A percentile compares a stretch with the other conserved stretches of the same genome.
phyloP scores from a whole-genome alignment of 2,888 invertebrate genomes.

The Orthosia cruda region DNA sequence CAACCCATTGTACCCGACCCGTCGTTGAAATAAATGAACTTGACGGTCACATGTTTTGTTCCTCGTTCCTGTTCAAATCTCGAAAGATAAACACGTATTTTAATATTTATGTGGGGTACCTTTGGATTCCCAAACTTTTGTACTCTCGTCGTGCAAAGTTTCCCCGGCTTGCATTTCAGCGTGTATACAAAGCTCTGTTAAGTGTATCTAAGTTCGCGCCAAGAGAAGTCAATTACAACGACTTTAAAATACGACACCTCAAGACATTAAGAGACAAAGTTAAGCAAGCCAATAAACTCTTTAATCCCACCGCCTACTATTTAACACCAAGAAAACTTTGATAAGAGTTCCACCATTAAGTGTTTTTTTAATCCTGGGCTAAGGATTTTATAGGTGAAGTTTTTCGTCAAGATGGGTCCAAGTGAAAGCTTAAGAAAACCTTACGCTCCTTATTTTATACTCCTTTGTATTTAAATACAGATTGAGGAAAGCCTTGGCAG shows the following conservation, averaged over 20 bases:
- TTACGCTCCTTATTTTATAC: slow-evolving; percentile 55
- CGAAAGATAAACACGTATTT: slow-evolving; percentile 58
- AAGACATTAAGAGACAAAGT: slow-evolving; percentile 79
- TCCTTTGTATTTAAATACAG: slow-evolving; percentile 62
- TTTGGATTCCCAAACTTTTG: slow-evolving; percentile 43
- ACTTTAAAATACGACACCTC: slow-evolving; percentile 81
- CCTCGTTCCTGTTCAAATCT: slow-evolving; percentile 48
- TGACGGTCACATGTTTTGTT: slow-evolving; percentile 55
- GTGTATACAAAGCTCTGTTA: slow-evolving; percentile 70
- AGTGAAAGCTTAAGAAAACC: slow-evolving; percentile 69
- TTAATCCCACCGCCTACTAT: slow-evolving; percentile 74
- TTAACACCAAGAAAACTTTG: slow-evolving; percentile 75
- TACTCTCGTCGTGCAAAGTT: slow-evolving; percentile 64
- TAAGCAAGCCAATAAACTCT: slow-evolving; percentile 79
- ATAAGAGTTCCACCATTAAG: slow-evolving; percentile 70
- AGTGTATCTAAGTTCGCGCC: slow-evolving; percentile 73
- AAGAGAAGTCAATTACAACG: slow-evolving; percentile 79
- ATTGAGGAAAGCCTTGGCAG: slow-evolving; percentile 44
- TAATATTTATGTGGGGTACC: slow-evolving; percentile 54
- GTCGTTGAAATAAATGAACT: slow-evolving; percentile 68
- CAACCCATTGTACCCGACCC: slow-evolving; percentile 64
- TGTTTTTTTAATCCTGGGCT: slow-evolving; percentile 71
- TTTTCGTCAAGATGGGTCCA: slow-evolving; percentile 68
- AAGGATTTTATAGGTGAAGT: slow-evolving; percentile 71
- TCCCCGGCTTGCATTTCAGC: slow-evolving; percentile 67